Evolutionary conservation across 2,888 invertebrate species (phyloP), one percentile per base, ranked within the genome.

Genomic region (Acronicta leporina): DNA sequence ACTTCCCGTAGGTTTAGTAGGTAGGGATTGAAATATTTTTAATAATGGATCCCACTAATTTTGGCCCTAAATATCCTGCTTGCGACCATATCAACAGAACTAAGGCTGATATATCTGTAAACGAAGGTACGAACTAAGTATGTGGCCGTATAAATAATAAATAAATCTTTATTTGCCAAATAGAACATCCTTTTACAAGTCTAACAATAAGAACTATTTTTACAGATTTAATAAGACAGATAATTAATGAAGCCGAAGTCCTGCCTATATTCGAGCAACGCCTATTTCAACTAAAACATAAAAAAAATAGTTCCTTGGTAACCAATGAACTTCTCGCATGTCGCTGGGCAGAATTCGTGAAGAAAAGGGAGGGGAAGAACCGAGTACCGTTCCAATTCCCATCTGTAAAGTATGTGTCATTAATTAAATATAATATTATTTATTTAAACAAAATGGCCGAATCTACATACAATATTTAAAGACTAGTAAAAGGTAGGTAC

Each of bases 181-280:
- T 20, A 20, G 20, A 20, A 20, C 20, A 20, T 3, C 20, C 20
- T 4, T 20, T 20, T 20, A 20, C 2, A 20, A 20, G 20, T 20
- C 20, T 20, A 20, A 20, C 4, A 20, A 3, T 20, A 20, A 4
- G 20, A 4, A 20, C 20, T 20, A 20, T 20, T 20, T 40, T 70
- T 63, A 8, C 49, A 66, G 66, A 9, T 11, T 38, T 63, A 38
- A n/a, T 68, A 13, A n/a, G 49, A 7, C 20, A 16, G 15, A 33
- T 49, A 46, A 14, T 11, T 8, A 25, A 42, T 3, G 63, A 68
- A 4, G 62, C 63, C 9, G 33, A 33, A 7, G 44, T 72, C 3
- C 50, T 72, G 14, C 68, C 68, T 9, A 40, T 68, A 10, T 72
- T 16, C 25, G 68, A 68, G 38, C 46, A 66, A 10, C 41, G n/a